Base-by-base conservation (phyloP, 1,140 invertebrate genomes). In the Lordiphosa collinella region DNA sequence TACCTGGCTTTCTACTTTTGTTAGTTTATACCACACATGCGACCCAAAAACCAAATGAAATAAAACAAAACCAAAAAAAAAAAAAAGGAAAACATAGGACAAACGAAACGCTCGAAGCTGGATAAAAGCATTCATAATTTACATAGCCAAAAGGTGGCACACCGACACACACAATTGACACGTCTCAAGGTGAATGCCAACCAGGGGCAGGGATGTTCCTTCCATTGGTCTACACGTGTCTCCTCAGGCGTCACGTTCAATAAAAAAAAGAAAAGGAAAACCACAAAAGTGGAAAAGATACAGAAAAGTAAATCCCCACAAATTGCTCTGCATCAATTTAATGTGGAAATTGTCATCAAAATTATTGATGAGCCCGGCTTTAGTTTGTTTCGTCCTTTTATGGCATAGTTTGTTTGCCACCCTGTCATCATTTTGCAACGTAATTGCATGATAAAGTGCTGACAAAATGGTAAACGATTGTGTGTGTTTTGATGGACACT, bases 371-470 rank as follows among this genome's bases (percentile, higher is more conserved):
- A 60, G 53, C 16, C 22, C 6, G 54, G 57, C 56, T 64, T 71
- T 53, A 22, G 47, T 22, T 49, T 49, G 14, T 5, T 41, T 38
- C 4, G 12, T 14, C 11, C 18, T 35, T 25, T 47, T n/a, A 37
- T 25, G 10, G 53, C 12, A 10, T 22, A 63, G 32, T 49, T 65
- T 66, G 59, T 58, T 55, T 52, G 46, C 44, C 41, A 44, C 40
- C 51, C 55, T 54, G 57, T 52, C 47, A 78, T 68, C 58, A 52
- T 60, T 78, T 60, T 52, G 68, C 14, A 43, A 40, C 46, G 75
- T 80, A 79, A 79, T 79, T 80, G 74, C 75, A 57, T 68, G 75
- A 69, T 79, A 79, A 80, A 80, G 75, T 66, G 70, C 64, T 56
- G 37, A 43, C 67, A 41, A 71, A 71, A 60, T 67, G 68, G 32